phyloP scores from a whole-genome alignment of 2,888 invertebrate genomes.

The Drosophila merina region DNA sequence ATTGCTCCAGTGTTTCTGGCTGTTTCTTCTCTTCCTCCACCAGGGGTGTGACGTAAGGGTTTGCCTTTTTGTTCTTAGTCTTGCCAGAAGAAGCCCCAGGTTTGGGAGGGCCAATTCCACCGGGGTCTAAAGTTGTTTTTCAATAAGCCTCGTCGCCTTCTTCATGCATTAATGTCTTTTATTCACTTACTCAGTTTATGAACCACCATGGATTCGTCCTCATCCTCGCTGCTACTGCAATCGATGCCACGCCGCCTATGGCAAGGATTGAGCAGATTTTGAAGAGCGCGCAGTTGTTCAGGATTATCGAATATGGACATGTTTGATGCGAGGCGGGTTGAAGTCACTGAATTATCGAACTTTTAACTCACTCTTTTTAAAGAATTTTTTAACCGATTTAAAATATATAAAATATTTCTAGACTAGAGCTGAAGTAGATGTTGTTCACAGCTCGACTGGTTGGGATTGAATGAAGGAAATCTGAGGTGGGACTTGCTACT shows the following conservation, averaged over 20 bases:
- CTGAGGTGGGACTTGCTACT: background rate
- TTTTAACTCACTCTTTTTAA: background rate
- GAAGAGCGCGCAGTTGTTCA: slow-evolving; percentile 74
- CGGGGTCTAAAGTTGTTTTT: slow-evolving; percentile 84
- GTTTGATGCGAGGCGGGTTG: background rate
- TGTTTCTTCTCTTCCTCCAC: slow-evolving; percentile 43
- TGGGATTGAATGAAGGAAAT: slow-evolving; percentile 35
- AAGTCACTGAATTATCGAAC: background rate
- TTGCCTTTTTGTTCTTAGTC: slow-evolving; percentile 46
- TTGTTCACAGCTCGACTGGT: slow-evolving; percentile 21
- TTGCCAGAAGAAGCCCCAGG: slow-evolving; percentile 24
- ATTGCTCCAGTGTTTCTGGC: slow-evolving; percentile 78
- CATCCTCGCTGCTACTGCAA: slow-evolving; percentile 78
- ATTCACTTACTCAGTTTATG: slow-evolving; percentile 67
- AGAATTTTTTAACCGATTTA: background rate
- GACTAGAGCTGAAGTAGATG: background rate
- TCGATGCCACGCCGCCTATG: slow-evolving; percentile 59
- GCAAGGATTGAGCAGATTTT: slow-evolving; percentile 73
- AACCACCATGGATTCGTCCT: slow-evolving; percentile 55
- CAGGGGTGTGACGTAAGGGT: slow-evolving; percentile 62
- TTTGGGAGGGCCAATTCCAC: slow-evolving; percentile 80
- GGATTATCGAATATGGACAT: slow-evolving; percentile 82
- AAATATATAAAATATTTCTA: background rate
- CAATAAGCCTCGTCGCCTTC: background rate
- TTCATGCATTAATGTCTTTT: background rate